Base-by-base conservation (phyloP, 2,113 vertebrate genomes). In the Ictalurus punctatus region DNA sequence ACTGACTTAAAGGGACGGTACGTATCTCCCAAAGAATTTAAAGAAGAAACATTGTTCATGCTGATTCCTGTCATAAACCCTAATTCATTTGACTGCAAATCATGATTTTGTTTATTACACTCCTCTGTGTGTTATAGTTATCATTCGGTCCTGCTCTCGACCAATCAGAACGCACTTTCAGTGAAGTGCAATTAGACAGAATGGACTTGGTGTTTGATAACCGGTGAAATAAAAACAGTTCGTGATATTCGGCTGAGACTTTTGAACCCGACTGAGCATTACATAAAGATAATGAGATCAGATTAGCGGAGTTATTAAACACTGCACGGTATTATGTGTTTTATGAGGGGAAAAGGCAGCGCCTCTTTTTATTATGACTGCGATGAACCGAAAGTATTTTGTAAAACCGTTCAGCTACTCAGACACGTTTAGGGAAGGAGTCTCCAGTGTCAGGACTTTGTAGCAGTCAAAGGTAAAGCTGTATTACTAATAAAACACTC, bases 271-370 rank as follows among this genome's bases (percentile, higher is more conserved):
- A 3, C 0, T 14, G 34, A 63, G 58, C 44, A 63, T 82, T 76
- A 40, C 30, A 87, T 81, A 30, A 83, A 25, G 40, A 30, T 37
- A 65, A 84, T 56, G 13, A 76, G 78, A 87, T 82, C 6, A 89
- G 48, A 87, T 74, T 76, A 37, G 8, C 6, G 12, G 1, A 27
- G 48, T 34, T 16, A n/a, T 48, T 61, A 81, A 74, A 74, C 16
- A 78, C 12, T 82, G 23, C 27, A 6, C 1, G 40, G 19, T 14
- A 14, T 5, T 40, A 40, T 61, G 30, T 61, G 14, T 61, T 12
- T n/a, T n/a, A n/a, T 40, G 1, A 14, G 10, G 8, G 52, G 21
- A 27, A 82, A 52, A 63, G 27, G 12, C 5, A 17, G 58, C 6
- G 10, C 10, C 13, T 17, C 13, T 17, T 19, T 81, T n/a, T 14